Evolutionary conservation across 2,113 vertebrate species (phyloP), one percentile per base, ranked within the genome.

Genomic region (Phaethornis superciliosus): DNA sequence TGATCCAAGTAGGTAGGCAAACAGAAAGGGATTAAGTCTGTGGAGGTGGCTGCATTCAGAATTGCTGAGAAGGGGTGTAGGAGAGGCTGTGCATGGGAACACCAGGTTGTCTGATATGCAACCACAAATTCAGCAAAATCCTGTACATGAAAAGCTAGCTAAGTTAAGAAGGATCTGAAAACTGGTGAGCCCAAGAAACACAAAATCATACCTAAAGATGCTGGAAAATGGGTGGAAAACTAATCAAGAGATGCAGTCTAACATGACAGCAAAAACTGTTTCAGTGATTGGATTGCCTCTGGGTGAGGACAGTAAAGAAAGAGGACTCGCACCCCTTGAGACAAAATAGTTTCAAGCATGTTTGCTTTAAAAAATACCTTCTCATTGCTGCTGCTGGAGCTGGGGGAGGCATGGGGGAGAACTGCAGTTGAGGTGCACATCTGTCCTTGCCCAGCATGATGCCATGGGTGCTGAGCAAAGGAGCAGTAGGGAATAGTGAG

Each of bases 401-500:
- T 42, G 78, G 28, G 37, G n/a, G 33, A 47, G 54, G 22, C 15
- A 6, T 6, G 10, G 32, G 24, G 32, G 12, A 87, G 32, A 69
- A 7, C 27, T 54, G 21, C n/a, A 32, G 0, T 63, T 63, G 4
- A 40, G 20, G 32, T 33, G 27, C n/a, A 37, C 0, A 0, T 8
- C 10, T 67, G 22, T 32, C 32, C 18, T 0, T 63, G 11, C 5
- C 13, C 37, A 47, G 47, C 33, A 5, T 0, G 0, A 33, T 55
- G 42, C 21, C 18, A 4, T 5, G 13, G 58, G 16, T 52, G 35
- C 28, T 33, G 28, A 60, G n/a, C 44, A 75, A 23, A 91, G n/a
- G 24, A 75, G 62, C 47, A 47, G 26, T 17, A 51, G 32, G 7
- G 22, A 63, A 18, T 40, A 42, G 28, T 8, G 35, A 47, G 17